Conservation (phyloP, 2,888 invertebrate species). For the Lordiphosa andalusiaca region DNA sequence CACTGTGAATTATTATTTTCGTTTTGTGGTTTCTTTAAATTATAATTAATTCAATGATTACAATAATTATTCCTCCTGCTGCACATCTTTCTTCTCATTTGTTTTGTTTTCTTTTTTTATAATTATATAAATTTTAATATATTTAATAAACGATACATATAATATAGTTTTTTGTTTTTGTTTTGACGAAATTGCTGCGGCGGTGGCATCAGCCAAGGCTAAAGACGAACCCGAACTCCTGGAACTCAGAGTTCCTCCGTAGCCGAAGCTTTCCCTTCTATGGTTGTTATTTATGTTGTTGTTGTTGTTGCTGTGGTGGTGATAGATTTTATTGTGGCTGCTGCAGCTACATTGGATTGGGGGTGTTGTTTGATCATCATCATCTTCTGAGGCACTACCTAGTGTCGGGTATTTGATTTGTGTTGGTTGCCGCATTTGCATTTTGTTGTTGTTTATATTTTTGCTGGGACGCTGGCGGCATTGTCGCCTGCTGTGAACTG, state of each 20-base stretch:
- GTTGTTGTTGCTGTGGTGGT: slow-evolving; percentile 42
- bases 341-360: slow-evolving; percentile 52
- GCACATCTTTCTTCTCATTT: slow-evolving; percentile 58
- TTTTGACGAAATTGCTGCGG: slow-evolving; percentile 68
- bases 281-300: slow-evolving; percentile 39
- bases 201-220: slow-evolving; percentile 51
- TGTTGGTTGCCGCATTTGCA: slow-evolving; percentile 72
- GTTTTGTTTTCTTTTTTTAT: slow-evolving; percentile 70
- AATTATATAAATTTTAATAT: slow-evolving; percentile 81
- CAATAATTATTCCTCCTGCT: slow-evolving; percentile 71
- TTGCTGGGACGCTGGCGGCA: slow-evolving; percentile 62
- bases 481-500: slow-evolving; percentile 55
- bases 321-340: slow-evolving; percentile 44
- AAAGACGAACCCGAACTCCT: slow-evolving; percentile 28
- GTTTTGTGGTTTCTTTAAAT: slow-evolving; percentile 65
- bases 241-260: slow-evolving; percentile 26
- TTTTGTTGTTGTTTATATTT: slow-evolving; percentile 78
- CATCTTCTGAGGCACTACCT: slow-evolving; percentile 79
- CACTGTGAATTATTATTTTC: slow-evolving; percentile 15
- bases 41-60: slow-evolving; percentile 79
- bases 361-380: slow-evolving; percentile 43
- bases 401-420: slow-evolving; percentile 81
- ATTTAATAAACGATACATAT: slow-evolving; percentile 80
- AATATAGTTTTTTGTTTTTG: slow-evolving; percentile 64
- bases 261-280: slow-evolving; percentile 38